A percentile compares a stretch with the other conserved stretches of the same genome.
These are phyloP conservation scores for Cryptotis parvus DNA, from an alignment of 2,113 vertebrate genomes.

Conservation along the genomic window DNA sequence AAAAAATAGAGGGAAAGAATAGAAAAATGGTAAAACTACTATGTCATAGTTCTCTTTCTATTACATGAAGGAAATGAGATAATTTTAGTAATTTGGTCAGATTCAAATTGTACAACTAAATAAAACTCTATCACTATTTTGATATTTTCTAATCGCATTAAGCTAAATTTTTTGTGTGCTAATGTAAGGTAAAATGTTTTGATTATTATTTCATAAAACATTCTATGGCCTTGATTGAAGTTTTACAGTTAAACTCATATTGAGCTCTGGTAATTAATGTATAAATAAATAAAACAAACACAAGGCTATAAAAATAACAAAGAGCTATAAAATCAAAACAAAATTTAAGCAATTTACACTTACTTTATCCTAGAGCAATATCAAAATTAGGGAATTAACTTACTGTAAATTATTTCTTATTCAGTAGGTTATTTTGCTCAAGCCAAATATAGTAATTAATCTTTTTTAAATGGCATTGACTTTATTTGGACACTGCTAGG, in stretches of 20 bases:
- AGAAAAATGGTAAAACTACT: neutral
- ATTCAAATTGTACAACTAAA: constrained; percentile 24
- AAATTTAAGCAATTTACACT: neutral
- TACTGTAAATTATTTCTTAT: constrained; percentile 34
- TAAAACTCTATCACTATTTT: neutral
- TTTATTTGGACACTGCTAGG: constrained; percentile 39
- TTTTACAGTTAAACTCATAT: neutral
- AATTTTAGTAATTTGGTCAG: neutral
- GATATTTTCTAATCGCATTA: constrained; percentile 9
- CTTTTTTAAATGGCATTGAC: constrained; percentile 57
- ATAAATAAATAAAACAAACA: constrained; percentile 28
- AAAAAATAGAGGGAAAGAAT: neutral
- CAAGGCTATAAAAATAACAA: neutral
- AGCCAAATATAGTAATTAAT: constrained; percentile 54
- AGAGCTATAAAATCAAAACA: neutral
- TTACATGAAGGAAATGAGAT: neutral
- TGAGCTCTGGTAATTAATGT: constrained; percentile 38
- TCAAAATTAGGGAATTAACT: constrained; percentile 11
- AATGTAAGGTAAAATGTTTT: constrained; percentile 26
- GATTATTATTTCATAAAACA: neutral
- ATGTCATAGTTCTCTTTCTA: neutral
- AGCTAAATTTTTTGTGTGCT: neutral
- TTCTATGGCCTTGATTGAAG: neutral
- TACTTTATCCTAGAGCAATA: neutral
- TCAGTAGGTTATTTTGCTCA: constrained; percentile 29